Base-by-base conservation (phyloP, 2,797 vertebrate genomes). In the Enteromius thamalakanensis region DNA sequence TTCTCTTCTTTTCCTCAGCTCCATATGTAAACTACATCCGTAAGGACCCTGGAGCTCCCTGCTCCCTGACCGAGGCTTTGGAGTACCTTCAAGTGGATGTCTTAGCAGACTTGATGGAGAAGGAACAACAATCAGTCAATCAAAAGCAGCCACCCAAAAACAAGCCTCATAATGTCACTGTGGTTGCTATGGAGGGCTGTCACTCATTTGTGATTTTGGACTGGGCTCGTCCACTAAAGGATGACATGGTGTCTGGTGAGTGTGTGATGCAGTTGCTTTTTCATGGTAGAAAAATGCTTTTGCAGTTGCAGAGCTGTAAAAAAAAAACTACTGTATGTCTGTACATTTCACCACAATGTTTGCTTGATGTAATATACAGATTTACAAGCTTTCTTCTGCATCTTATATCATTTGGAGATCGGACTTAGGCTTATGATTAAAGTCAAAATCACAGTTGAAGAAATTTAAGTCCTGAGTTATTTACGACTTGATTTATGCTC, bases 131-230 rank as follows among this genome's bases (percentile, higher is more conserved):
- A 71, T 76, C 86, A 71, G 86, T 37, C 40, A 93, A 90, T 69
- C 92, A 91, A 82, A 94, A 90, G 10, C 91, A 87, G 19, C 94
- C 90, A 67, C 97, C 98, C 14, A 95, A 95, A 89, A 91, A 94
- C 71, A 94, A 94, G 70, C 97, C 98, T 45, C 94, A 96, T 79
- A 99, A 99, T 90, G 93, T 99, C 89, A 99, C 98, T 0, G 95
- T 99, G 3, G 97, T 99, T 0, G 98, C 98, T 67, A 95, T 99
- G 79, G 98, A 99, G 92, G 98, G 98, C 87, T 99, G 98, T 89
- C 98, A 99, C 80, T 99, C 98, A 0, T 99, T 99, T 82, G 97
- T 99, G 87, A 99, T 99, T 47, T 90, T 99, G 87, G 97, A 99
- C 91, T 99, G 98, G 98, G 96, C 92, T 79, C 96, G 94, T 78